Evolutionary conservation across 2,113 vertebrate species (phyloP).

Genomic region (Zapornia atra): DNA sequence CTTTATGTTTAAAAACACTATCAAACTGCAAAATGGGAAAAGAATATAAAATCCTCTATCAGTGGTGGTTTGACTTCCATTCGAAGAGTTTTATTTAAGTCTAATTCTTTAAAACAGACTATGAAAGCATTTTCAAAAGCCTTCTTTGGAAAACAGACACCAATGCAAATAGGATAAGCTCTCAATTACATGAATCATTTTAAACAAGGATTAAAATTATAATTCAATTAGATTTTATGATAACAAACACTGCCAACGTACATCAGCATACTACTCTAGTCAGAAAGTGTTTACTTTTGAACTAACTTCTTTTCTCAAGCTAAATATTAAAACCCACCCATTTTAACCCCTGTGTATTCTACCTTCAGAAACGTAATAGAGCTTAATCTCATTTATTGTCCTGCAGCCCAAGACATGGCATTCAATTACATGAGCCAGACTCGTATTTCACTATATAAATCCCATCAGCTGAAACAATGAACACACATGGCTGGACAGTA

Average conservation of each 20-base stretch:
- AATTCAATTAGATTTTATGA: conserved; percentile 4
- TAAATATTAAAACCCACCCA: background rate
- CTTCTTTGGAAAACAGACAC: background rate
- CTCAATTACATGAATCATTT: conserved; percentile 5
- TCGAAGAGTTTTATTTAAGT: background rate
- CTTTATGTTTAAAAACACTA: background rate
- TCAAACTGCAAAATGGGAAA: background rate
- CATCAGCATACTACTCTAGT: background rate
- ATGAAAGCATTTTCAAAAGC: background rate
- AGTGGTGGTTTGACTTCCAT: background rate
- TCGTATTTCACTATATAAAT: conserved; percentile 60
- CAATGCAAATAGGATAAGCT: background rate
- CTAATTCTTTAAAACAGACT: background rate
- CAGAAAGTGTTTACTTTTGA: conserved; percentile 9
- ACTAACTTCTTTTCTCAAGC: background rate
- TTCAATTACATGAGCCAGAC: conserved; percentile 48
- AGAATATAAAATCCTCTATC: background rate
- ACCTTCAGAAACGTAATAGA: conserved; percentile 15
- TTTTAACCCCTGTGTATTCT: background rate
- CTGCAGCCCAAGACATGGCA: conserved; percentile 11
- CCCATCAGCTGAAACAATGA: conserved; percentile 46
- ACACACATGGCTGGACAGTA: conserved; percentile 45
- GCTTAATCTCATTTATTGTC: conserved; percentile 49
- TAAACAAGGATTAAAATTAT: no score
- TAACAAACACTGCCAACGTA: background rate